A percentile compares a stretch with the other conserved stretches of the same genome.
Conservation (phyloP, 2,113 vertebrate species). For the Mobula hypostoma region DNA sequence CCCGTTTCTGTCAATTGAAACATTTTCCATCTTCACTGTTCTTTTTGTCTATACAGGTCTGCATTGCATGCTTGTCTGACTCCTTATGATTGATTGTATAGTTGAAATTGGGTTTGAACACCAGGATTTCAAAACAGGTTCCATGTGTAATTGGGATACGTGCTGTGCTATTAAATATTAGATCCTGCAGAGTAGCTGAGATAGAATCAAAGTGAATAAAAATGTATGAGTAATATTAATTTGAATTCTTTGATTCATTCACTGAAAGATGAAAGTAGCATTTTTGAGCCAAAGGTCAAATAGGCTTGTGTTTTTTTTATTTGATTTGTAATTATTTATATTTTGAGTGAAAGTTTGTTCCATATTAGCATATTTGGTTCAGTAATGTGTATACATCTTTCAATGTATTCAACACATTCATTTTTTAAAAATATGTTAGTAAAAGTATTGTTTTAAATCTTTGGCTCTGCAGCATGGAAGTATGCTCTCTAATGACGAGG, state of each 20-base stretch:
- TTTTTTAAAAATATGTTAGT: background rate
- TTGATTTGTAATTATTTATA: background rate
- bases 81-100: slow-evolving; percentile 29
- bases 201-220: slow-evolving; percentile 3
- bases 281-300: slow-evolving; percentile 21
- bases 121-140: slow-evolving; percentile 26
- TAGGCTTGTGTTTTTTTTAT: slow-evolving; percentile 10
- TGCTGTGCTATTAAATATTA: background rate
- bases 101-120: slow-evolving; percentile 34
- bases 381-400: background rate
- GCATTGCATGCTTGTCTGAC: slow-evolving; percentile 29
- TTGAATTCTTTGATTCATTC: slow-evolving; percentile 22
- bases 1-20: background rate
- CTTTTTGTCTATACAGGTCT: background rate
- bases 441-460: background rate
- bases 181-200: background rate
- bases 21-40: slow-evolving; percentile 13
- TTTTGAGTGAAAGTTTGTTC: background rate
- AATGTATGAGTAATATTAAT: background rate
- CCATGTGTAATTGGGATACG: slow-evolving; percentile 11
- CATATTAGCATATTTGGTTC: background rate
- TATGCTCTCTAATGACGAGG: no score
- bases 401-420: background rate
- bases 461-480: no score
- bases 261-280: background rate